Base-by-base conservation (phyloP, 2,888 invertebrate species). In the Dynastes tityus region DNA sequence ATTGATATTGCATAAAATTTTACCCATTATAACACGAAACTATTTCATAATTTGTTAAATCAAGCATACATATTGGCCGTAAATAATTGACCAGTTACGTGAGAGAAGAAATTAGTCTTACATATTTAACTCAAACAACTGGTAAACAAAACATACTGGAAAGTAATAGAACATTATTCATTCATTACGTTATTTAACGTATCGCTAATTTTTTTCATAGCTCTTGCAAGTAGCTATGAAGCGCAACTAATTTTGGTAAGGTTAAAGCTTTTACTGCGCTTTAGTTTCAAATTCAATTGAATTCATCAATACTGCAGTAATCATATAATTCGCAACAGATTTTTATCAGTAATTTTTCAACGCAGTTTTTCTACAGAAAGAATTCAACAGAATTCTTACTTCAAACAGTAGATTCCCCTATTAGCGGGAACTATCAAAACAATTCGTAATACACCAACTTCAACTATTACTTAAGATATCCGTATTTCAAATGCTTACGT, bases 11-110 rank as follows among this genome's bases (percentile, higher is more conserved):
- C 45, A 55, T 32, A 63, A 11, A 63, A 6, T 32, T 29, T 63
- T 63, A 63, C 29, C 13, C 63, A 32, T 13, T 11, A 32, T 63
- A 13, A 2, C 11, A 27, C 5, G 32, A 32, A 32, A 32, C 32
- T 13, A n/a, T 29, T 63, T 32, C 63, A 11, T 32, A 63, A 63
- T 63, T 32, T 63, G 9, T 32, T 63, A 63, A 63, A 63, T 63
- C 63, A 32, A 63, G 29, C 63, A 63, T 63, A 63, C 63, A 32
- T 32, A 63, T 63, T 37, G 13, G 8, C 9, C 63, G 1, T 63
- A 63, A 63, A 27, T 32, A 63, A 29, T 13, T 29, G 13, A 32
- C 29, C 13, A 29, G 63, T 63, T 63, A 63, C 63, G 63, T 63
- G 63, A 32, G 32, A 13, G 32, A 63, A 63, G 63, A 63, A 63